Evolutionary conservation across 2,113 vertebrate species (phyloP).

Genomic region (Zosterops japonicus): DNA sequence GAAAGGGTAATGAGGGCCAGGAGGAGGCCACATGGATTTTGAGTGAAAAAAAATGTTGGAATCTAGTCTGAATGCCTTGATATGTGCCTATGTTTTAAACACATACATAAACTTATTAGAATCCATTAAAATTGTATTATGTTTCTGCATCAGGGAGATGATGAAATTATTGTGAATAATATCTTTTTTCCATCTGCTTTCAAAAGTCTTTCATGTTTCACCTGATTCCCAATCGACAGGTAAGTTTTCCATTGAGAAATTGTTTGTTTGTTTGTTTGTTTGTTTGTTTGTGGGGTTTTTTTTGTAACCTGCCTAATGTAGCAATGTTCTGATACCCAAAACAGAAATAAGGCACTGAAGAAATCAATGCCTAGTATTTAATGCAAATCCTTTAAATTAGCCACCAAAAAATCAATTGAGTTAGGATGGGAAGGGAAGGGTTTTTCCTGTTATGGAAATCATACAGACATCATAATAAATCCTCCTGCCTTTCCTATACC

Average conservation of each 20-base stretch:
- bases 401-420: background rate
- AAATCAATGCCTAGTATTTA: slow-evolving; percentile 34
- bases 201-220: background rate
- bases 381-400: slow-evolving; percentile 17
- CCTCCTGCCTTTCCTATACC: background rate
- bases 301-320: too few relatives aligned
- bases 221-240: background rate
- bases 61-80: background rate
- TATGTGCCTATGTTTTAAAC: background rate
- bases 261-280: too few relatives aligned
- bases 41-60: background rate
- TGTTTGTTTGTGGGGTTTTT: too few relatives aligned
- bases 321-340: background rate
- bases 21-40: background rate
- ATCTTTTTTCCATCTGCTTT: background rate
- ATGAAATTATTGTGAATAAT: background rate
- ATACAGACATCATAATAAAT: background rate
- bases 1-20: background rate
- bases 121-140: background rate
- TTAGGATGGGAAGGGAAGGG: background rate
- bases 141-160: background rate
- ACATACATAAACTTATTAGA: background rate
- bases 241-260: background rate
- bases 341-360: slow-evolving; percentile 3
- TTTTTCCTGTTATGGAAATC: background rate